phyloP scores from a whole-genome alignment of 2,797 vertebrate genomes.

The Syndactyla subalaris region DNA sequence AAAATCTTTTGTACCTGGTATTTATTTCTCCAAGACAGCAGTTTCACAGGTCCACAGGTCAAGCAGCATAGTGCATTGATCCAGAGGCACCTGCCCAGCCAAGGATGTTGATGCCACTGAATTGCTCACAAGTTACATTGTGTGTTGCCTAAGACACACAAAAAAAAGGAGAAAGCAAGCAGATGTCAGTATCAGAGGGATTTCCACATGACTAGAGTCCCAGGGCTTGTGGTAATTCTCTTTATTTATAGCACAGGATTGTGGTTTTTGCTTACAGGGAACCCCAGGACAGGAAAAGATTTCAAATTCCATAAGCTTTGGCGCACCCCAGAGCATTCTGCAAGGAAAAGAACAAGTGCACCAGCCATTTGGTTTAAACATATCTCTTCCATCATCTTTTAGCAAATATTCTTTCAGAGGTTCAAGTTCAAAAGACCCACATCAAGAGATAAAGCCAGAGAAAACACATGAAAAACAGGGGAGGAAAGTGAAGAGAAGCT shows the following conservation, averaged over 20 bases:
- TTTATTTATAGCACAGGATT: background rate
- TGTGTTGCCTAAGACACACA: constrained; percentile 15
- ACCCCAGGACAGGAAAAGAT: background rate
- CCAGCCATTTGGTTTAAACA: background rate
- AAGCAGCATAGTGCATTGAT: constrained; percentile 76
- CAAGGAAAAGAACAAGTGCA: background rate
- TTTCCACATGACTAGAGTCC: background rate
- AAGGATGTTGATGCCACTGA: background rate
- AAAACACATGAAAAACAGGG: background rate
- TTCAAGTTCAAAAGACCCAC: background rate
- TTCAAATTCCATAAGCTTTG: background rate
- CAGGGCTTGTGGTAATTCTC: background rate
- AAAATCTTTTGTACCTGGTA: constrained; percentile 68
- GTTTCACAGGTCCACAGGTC: constrained; percentile 82
- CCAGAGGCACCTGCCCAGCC: constrained; percentile 53
- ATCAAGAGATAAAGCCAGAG: background rate
- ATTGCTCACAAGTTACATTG: background rate
- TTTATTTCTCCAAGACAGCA: constrained; percentile 76
- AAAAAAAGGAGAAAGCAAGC: background rate
- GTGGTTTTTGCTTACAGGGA: background rate
- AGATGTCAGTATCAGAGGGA: background rate
- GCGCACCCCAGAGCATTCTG: background rate
- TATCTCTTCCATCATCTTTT: background rate
- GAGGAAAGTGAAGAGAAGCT: background rate
- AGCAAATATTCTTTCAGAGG: background rate